Conservation (phyloP, 2,888 invertebrate genomes). For the Zelleria hepariella region DNA sequence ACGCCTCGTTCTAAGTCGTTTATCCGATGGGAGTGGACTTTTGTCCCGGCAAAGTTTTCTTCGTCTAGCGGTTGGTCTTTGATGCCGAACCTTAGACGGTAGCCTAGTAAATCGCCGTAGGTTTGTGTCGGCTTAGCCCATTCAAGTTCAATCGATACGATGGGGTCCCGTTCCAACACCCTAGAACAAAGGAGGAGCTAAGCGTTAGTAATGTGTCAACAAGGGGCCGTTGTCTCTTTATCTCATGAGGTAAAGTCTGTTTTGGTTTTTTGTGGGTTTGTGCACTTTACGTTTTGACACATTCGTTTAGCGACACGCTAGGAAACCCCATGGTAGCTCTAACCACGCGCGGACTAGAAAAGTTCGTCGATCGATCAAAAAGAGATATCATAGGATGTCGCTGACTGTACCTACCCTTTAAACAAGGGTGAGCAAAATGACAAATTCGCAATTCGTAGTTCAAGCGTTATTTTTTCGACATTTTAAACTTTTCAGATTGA, state of each 20-base stretch:
- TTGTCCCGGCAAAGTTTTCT: constrained; percentile 78
- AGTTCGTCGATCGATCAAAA: no score
- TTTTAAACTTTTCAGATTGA: no score
- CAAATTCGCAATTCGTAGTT: no score
- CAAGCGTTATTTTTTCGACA: no score
- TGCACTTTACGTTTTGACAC: no score
- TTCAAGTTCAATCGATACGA: constrained; percentile 90
- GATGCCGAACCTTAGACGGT: constrained; percentile 88
- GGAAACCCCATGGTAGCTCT: no score
- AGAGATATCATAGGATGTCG: no score
- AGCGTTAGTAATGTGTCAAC: neutral
- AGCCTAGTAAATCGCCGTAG: constrained; percentile 90
- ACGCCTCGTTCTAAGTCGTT: constrained; percentile 91
- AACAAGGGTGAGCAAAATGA: no score
- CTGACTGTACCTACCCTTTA: no score
- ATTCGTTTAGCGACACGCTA: no score
- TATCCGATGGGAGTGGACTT: constrained; percentile 79
- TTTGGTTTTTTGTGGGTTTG: neutral
- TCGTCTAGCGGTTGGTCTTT: constrained; percentile 85
- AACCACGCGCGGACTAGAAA: no score
- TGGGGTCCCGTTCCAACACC: constrained; percentile 88
- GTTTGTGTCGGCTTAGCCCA: constrained; percentile 93
- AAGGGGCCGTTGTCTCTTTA: neutral
- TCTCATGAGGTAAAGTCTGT: no score
- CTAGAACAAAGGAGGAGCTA: constrained; percentile 54